Conservation (phyloP, 2,888 invertebrate genomes). For the Tanypteryx hageni region DNA sequence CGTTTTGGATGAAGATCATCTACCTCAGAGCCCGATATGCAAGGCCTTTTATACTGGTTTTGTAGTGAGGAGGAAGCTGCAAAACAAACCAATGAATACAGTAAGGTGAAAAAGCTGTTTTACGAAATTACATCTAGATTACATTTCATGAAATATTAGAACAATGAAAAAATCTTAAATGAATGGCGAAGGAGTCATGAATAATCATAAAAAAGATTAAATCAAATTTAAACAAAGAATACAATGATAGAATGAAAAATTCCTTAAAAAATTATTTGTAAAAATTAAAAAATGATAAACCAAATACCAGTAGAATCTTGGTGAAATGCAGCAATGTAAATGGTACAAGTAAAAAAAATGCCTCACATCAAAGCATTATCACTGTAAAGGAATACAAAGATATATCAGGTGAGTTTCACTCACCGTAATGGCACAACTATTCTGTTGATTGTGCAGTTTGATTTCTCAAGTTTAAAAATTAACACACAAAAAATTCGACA, state of each 20-base stretch:
- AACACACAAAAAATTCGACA: too few relatives aligned
- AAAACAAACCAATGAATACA: constrained; percentile 69
- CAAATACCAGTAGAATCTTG: neutral
- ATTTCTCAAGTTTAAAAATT: too few relatives aligned
- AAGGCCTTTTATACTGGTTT: constrained; percentile 73
- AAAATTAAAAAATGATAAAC: neutral
- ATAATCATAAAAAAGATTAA: neutral
- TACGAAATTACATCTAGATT: neutral
- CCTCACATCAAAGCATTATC: too few relatives aligned
- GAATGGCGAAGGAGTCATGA: neutral
- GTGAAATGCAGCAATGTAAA: neutral
- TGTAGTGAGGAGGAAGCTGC: constrained; percentile 74
- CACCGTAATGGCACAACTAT: too few relatives aligned
- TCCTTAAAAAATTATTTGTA: neutral
- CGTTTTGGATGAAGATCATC: constrained; percentile 38
- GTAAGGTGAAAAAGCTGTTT: constrained; percentile 24
- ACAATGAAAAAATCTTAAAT: neutral
- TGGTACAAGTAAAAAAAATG: neutral
- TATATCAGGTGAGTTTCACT: too few relatives aligned
- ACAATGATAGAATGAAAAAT: too few relatives aligned
- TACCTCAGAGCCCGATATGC: constrained; percentile 73
- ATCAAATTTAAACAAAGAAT: neutral
- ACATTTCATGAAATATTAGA: neutral
- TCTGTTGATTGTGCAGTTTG: too few relatives aligned
- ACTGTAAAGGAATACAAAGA: too few relatives aligned